Evolutionary conservation across 2,113 vertebrate species (phyloP).

Genomic region (Blennius ocellaris): DNA sequence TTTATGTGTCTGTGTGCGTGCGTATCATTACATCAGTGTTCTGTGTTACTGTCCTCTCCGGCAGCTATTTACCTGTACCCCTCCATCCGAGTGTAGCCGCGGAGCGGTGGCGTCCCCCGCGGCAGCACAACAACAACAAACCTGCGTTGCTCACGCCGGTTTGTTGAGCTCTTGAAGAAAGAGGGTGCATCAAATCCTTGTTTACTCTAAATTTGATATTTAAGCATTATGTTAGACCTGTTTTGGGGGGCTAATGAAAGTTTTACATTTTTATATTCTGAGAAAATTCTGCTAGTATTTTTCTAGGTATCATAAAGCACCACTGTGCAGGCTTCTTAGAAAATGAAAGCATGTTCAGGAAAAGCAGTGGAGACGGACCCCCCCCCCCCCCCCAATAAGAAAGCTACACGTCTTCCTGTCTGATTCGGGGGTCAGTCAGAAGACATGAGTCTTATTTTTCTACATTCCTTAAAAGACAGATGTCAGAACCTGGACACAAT

Average conservation of each 20-base stretch:
- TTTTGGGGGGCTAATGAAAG: slow-evolving; percentile 48
- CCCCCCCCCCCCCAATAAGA: slow-evolving; percentile 28
- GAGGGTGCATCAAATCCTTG: slow-evolving; percentile 77
- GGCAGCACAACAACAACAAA: slow-evolving; percentile 41
- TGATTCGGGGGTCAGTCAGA: too few species aligned
- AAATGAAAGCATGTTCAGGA: slow-evolving; percentile 36
- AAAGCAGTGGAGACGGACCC: slow-evolving; percentile 26
- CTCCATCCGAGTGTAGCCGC: slow-evolving; percentile 45
- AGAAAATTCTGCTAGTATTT: slow-evolving; percentile 72
- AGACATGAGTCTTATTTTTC: slow-evolving; percentile 68
- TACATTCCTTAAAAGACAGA: slow-evolving; percentile 81
- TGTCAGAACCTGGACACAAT: slow-evolving; percentile 35
- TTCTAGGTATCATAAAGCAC: slow-evolving; percentile 70
- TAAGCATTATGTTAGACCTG: slow-evolving; percentile 72
- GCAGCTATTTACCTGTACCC: slow-evolving; percentile 81
- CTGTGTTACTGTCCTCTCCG: slow-evolving; percentile 82
- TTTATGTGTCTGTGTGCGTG: slow-evolving; percentile 77
- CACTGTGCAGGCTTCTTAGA: slow-evolving; percentile 79
- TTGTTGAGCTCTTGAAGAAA: slow-evolving; percentile 48
- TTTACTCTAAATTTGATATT: slow-evolving; percentile 81
- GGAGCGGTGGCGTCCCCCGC: slow-evolving; percentile 40
- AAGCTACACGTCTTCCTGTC: slow-evolving; percentile 40
- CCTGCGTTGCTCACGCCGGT: slow-evolving; percentile 16
- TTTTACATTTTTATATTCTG: slow-evolving; percentile 78
- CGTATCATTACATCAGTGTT: slow-evolving; percentile 79